Conservation (phyloP, 2,888 invertebrate genomes). For the Malthinus flaveolus region DNA sequence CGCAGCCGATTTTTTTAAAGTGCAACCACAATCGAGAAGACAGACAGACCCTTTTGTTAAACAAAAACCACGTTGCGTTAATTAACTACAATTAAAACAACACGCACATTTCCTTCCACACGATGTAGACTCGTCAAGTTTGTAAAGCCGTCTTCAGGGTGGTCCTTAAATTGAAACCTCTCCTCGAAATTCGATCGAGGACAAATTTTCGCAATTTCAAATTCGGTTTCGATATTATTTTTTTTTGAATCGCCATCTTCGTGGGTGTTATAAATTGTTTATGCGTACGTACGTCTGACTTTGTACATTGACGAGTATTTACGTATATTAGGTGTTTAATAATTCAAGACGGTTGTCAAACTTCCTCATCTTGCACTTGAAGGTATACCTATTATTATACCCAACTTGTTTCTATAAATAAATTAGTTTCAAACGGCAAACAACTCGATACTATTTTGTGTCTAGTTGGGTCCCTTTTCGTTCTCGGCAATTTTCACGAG, state of each 20-base stretch:
- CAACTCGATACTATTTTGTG: too few relatives aligned
- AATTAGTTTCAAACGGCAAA: too few relatives aligned
- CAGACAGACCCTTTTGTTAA: slow-evolving; percentile 12
- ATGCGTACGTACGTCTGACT: not conserved
- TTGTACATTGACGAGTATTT: not conserved
- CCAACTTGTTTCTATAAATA: not conserved
- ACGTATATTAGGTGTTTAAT: slow-evolving; percentile 14
- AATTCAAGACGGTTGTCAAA: slow-evolving; percentile 10
- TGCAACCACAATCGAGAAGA: slow-evolving; percentile 7
- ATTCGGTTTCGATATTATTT: too few relatives aligned
- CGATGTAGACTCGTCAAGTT: too few relatives aligned
- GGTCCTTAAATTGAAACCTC: too few relatives aligned
- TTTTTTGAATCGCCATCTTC: too few relatives aligned
- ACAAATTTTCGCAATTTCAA: too few relatives aligned
- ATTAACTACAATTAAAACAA: slow-evolving; percentile 19
- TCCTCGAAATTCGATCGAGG: too few relatives aligned
- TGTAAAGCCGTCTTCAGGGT: too few relatives aligned
- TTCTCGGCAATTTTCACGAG: too few relatives aligned
- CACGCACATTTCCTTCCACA: not conserved
- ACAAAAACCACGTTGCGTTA: slow-evolving; percentile 16
- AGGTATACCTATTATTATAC: not conserved
- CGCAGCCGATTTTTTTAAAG: not conserved
- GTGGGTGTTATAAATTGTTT: not conserved
- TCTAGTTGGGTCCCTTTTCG: too few relatives aligned
- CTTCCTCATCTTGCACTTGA: slow-evolving; percentile 6